These are phyloP conservation scores for pig (Sus scrofa) DNA, from an alignment of 2,113 vertebrate genomes.

Conservation along the genomic window DNA sequence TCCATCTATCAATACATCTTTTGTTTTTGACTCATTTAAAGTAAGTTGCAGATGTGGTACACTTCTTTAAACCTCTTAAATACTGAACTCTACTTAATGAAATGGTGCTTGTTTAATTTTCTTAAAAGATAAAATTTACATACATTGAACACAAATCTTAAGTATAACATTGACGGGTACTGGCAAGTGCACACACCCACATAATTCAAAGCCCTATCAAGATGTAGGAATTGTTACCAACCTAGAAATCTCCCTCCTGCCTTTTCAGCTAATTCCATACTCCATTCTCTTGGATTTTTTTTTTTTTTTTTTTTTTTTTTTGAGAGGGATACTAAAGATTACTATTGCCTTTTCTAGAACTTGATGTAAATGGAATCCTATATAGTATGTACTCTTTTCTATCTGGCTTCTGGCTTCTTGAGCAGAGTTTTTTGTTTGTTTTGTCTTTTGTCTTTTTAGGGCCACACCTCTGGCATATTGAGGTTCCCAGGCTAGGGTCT, in stretches of 20 bases:
- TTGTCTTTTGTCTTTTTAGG: too few relatives aligned
- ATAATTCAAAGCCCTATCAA: not conserved
- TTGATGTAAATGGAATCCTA: not conserved
- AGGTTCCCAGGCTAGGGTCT: too few relatives aligned
- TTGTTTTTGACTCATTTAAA: constrained; percentile 18
- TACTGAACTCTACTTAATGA: too few relatives aligned
- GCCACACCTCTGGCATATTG: too few relatives aligned
- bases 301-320: not conserved
- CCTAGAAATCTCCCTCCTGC: not conserved
- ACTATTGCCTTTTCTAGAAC: not conserved
- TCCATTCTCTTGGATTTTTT: not conserved
- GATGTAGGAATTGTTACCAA: not conserved
- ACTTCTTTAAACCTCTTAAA: not conserved
- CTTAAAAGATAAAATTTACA: constrained; percentile 26
- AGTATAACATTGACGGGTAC: not conserved
- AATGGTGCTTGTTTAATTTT: not conserved
- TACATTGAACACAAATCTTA: constrained; percentile 19
- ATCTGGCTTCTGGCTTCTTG: not conserved
- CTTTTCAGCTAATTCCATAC: not conserved
- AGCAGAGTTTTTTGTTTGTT: too few relatives aligned
- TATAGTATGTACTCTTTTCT: not conserved
- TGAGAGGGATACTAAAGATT: not conserved
- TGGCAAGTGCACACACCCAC: not conserved
- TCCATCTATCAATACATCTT: not conserved
- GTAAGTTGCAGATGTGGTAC: not conserved